phyloP scores from a whole-genome alignment of 1,140 invertebrate species.

The Tenebrio molitor region DNA sequence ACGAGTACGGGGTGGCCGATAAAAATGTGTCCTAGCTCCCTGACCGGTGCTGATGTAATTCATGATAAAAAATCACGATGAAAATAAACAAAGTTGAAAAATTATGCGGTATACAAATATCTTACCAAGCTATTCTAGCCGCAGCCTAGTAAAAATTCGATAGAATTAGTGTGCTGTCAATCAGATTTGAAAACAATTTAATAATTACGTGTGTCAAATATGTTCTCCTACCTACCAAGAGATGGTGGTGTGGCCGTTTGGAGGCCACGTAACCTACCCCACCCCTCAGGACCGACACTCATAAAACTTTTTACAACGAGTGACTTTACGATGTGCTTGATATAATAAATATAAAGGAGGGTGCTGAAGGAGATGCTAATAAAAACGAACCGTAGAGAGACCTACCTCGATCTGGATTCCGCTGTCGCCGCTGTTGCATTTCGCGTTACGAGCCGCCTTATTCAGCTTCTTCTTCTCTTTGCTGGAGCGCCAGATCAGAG shows the following conservation, averaged over 20 bases:
- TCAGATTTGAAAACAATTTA: constrained; percentile 33
- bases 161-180: constrained; percentile 59
- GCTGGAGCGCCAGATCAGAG: constrained; percentile 79
- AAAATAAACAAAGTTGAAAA: constrained; percentile 22
- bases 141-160: constrained; percentile 65
- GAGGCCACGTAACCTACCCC: no score
- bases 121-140: constrained; percentile 67
- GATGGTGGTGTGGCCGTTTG: no score
- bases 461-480: constrained; percentile 78
- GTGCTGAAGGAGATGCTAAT: constrained; percentile 8
- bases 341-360: neutral
- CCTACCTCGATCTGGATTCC: constrained; percentile 79
- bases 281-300: no score
- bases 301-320: constrained; percentile 9
- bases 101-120: constrained; percentile 57
- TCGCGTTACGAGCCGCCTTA: constrained; percentile 77
- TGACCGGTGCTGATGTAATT: neutral
- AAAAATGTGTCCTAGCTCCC: neutral
- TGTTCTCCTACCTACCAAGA: constrained; percentile 34
- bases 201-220: neutral
- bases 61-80: constrained; percentile 36
- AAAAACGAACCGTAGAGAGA: neutral
- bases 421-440: constrained; percentile 83
- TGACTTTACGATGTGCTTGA: constrained; percentile 5
- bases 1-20: neutral